phyloP scores from a whole-genome alignment of 2,888 invertebrate genomes.

The Leptinotarsa juncta region DNA sequence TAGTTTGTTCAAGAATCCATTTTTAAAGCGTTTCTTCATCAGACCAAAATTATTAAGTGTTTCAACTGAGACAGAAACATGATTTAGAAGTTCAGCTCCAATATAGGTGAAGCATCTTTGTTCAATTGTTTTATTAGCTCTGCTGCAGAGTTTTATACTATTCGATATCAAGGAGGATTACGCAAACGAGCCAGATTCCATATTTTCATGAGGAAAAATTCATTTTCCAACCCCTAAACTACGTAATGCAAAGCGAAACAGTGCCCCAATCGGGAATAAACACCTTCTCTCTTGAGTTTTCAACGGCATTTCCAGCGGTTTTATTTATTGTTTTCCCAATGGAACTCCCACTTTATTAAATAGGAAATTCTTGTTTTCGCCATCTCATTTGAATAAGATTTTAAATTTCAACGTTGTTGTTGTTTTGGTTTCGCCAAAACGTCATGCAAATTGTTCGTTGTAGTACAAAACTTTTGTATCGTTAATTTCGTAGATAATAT shows the following conservation, averaged over 20 bases:
- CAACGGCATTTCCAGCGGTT: slow-evolving; percentile 29
- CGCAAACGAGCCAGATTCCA: background rate
- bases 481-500: slow-evolving; percentile 39
- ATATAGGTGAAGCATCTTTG: no score
- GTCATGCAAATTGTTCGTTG: slow-evolving; percentile 32
- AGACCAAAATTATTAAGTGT: no score
- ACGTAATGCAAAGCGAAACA: slow-evolving; percentile 29
- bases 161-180: background rate
- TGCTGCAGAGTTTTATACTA: no score
- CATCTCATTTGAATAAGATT: slow-evolving; percentile 35
- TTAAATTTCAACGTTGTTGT: slow-evolving; percentile 26
- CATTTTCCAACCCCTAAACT: slow-evolving; percentile 22
- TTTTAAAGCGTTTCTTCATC: no score
- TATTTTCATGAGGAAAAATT: slow-evolving; percentile 18
- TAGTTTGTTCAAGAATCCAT: no score
- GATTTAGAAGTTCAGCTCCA: no score
- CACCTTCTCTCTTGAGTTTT: slow-evolving; percentile 25
- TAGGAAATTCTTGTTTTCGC: slow-evolving; percentile 40
- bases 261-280: slow-evolving; percentile 27
- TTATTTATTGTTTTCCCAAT: slow-evolving; percentile 34
- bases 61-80: no score
- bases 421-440: slow-evolving; percentile 23
- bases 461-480: slow-evolving; percentile 35
- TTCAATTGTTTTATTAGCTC: no score
- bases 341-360: slow-evolving; percentile 41